Conservation (phyloP, 2,888 invertebrate genomes). For the Cenopis cana region DNA sequence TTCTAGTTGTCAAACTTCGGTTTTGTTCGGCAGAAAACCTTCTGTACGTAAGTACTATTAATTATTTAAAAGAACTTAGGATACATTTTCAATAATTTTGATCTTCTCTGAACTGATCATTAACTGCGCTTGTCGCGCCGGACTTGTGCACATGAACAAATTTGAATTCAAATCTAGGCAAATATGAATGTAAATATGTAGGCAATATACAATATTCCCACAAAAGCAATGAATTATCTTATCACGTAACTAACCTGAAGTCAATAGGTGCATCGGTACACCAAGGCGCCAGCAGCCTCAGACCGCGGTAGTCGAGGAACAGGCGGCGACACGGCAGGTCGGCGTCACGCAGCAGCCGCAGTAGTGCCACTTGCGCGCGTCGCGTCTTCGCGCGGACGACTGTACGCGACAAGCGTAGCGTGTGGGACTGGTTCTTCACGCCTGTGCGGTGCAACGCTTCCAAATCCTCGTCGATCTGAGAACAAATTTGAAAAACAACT, state of each 20-base stretch:
- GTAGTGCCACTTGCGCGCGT: slow-evolving; percentile 89
- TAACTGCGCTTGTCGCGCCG: too few relatives aligned
- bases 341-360: slow-evolving; percentile 91
- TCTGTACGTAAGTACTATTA: too few relatives aligned
- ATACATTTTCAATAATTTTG: too few relatives aligned
- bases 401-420: slow-evolving; percentile 94
- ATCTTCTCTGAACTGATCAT: too few relatives aligned
- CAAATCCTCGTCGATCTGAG: slow-evolving; percentile 94
- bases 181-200: too few relatives aligned
- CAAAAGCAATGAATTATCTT: too few relatives aligned
- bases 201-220: too few relatives aligned
- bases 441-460: slow-evolving; percentile 91
- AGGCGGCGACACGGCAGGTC: slow-evolving; percentile 93
- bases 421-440: slow-evolving; percentile 95
- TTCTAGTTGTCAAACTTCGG: too few relatives aligned
- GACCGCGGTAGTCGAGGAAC: slow-evolving; percentile 97
- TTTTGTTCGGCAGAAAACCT: too few relatives aligned
- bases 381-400: slow-evolving; percentile 96
- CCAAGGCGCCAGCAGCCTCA: slow-evolving; percentile 96
- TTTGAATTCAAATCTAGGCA: too few relatives aligned
- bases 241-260: slow-evolving; percentile 62
- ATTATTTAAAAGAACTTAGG: too few relatives aligned
- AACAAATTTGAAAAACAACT: background rate
- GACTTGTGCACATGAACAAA: too few relatives aligned
- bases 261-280: slow-evolving; percentile 90